phyloP scores from a whole-genome alignment of 2,888 invertebrate species.

The Drosophila trichaetosa region DNA sequence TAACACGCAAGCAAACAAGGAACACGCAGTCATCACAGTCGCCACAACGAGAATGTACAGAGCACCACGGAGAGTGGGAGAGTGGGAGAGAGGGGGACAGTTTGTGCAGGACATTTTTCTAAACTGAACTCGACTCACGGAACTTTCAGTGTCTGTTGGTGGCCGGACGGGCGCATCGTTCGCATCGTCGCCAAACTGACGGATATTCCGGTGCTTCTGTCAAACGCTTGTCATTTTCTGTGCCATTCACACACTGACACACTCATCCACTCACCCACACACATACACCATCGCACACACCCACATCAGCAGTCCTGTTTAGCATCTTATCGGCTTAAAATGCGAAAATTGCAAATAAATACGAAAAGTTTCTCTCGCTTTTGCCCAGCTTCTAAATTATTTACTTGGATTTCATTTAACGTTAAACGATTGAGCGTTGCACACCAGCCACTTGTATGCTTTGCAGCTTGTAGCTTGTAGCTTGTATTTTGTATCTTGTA shows the following conservation, averaged over 20 bases:
- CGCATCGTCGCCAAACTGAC: conserved; percentile 78
- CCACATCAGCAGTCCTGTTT: conserved; percentile 37
- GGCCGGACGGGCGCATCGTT: conserved; percentile 67
- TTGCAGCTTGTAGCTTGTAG: conserved; percentile 1
- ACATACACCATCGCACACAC: not conserved
- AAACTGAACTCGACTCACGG: conserved; percentile 54
- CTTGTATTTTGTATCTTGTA: conserved; percentile 18
- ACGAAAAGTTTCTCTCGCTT: conserved; percentile 47
- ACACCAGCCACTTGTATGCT: not conserved
- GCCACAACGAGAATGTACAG: no score
- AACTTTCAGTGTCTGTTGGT: conserved; percentile 55
- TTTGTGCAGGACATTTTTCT: conserved; percentile 55
- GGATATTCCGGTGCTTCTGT: conserved; percentile 85
- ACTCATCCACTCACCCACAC: conserved; percentile 4
- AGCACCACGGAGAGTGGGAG: not conserved
- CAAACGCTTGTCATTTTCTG: conserved; percentile 82
- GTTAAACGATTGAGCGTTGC: conserved; percentile 55
- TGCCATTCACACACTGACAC: conserved; percentile 32
- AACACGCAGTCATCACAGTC: conserved; percentile 60
- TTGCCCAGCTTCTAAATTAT: conserved; percentile 63
- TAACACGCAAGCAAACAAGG: conserved; percentile 71
- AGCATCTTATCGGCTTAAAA: conserved; percentile 77
- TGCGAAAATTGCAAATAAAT: conserved; percentile 79
- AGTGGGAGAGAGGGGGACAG: conserved; percentile 3
- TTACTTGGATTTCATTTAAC: conserved; percentile 69